A percentile compares a stretch with the other conserved stretches of the same genome.
Conservation (phyloP, 2,888 invertebrate species). For the Apoderus coryli region DNA sequence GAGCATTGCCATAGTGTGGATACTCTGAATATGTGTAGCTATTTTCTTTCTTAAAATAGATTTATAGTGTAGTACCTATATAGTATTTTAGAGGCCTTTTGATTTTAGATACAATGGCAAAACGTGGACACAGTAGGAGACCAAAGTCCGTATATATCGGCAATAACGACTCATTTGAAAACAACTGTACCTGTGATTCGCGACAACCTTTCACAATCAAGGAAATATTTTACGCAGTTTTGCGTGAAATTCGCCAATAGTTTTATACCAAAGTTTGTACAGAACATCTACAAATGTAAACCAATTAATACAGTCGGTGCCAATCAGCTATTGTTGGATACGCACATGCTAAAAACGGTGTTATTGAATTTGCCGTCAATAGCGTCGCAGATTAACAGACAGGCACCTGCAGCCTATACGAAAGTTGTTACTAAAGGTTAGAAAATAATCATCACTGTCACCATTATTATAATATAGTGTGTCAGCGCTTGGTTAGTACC, state of each 20-base stretch:
- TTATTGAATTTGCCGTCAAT: slow-evolving; percentile 88
- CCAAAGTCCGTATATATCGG: slow-evolving; percentile 88
- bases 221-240: slow-evolving; percentile 97
- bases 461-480: no score
- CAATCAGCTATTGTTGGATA: slow-evolving; percentile 85
- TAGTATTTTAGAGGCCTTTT: no score
- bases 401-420: slow-evolving; percentile 77
- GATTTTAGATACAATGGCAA: slow-evolving; percentile 70
- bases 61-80: background rate
- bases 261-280: slow-evolving; percentile 90
- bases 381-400: slow-evolving; percentile 74
- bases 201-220: slow-evolving; percentile 76
- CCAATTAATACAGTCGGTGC: slow-evolving; percentile 82
- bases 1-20: no score
- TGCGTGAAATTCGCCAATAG: slow-evolving; percentile 92
- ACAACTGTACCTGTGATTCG: slow-evolving; percentile 77
- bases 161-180: slow-evolving; percentile 74
- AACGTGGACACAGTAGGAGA: slow-evolving; percentile 90
- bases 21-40: background rate
- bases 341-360: slow-evolving; percentile 88
- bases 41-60: background rate
- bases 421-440: slow-evolving; percentile 45
- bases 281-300: slow-evolving; percentile 80
- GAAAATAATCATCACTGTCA: no score
- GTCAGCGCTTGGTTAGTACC: no score